Conservation (phyloP, 2,113 vertebrate species). For the Pampusana beccarii region DNA sequence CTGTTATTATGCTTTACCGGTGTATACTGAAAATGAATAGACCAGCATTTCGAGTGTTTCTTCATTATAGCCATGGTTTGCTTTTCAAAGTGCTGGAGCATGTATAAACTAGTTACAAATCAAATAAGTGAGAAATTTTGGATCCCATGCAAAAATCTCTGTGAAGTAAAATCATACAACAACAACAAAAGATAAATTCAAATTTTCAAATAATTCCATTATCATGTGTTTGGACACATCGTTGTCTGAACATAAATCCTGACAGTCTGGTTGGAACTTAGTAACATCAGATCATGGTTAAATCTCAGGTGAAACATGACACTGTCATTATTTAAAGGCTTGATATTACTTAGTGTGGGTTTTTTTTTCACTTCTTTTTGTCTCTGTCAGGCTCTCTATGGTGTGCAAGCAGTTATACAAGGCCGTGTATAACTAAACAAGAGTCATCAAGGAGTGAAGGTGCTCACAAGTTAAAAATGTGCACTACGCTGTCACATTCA, state of each 20-base stretch:
- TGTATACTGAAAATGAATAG: background rate
- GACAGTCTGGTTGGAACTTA: background rate
- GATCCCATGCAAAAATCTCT: background rate
- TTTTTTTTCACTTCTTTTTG: fast-evolving
- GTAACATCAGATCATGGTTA: background rate
- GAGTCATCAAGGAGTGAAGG: background rate
- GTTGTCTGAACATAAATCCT: background rate
- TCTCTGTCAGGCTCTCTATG: background rate
- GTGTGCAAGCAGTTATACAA: background rate
- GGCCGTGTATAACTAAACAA: background rate
- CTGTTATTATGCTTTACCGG: background rate
- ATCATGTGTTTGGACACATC: background rate
- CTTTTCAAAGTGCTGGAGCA: background rate
- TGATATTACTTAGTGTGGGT: background rate
- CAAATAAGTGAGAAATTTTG: background rate
- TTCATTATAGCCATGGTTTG: background rate
- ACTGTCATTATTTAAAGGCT: background rate
- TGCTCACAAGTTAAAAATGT: background rate
- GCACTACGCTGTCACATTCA: background rate
- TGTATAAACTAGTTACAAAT: background rate
- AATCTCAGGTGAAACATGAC: background rate
- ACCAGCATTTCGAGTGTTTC: background rate
- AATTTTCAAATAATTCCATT: background rate
- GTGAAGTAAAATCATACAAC: background rate
- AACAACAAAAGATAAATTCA: background rate